Evolutionary conservation across 2,797 vertebrate species (phyloP).

Genomic region (Nasua narica): DNA sequence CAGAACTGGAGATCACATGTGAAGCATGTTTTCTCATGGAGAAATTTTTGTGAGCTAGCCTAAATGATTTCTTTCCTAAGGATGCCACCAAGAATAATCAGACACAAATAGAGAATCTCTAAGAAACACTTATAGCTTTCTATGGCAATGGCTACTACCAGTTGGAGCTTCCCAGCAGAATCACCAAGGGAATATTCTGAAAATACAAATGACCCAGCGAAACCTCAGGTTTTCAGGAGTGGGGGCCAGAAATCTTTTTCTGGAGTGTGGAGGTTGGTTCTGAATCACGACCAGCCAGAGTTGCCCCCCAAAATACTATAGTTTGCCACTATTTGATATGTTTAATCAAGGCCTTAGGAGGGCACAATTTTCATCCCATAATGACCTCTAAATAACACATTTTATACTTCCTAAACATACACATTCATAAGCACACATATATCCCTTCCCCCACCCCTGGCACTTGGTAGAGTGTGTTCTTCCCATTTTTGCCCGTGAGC

Average conservation of each 20-base stretch:
- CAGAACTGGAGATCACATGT: not conserved
- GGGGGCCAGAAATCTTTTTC: not conserved
- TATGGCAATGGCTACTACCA: not conserved
- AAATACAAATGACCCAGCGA: not conserved
- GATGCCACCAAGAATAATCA: not conserved
- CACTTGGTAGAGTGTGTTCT: constrained; percentile 22
- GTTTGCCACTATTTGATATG: not conserved
- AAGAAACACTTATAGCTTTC: not conserved
- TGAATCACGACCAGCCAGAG: not conserved
- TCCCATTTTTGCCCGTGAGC: constrained; percentile 44
- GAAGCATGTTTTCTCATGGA: not conserved
- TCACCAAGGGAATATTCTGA: not conserved
- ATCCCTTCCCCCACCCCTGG: not conserved
- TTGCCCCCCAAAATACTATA: not conserved
- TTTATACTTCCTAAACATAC: not conserved
- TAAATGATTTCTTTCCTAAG: not conserved
- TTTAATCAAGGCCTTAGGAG: not conserved
- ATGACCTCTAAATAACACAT: not conserved
- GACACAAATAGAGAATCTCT: not conserved
- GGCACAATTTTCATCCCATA: not conserved
- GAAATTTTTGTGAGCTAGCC: not conserved
- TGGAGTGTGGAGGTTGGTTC: not conserved
- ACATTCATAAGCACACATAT: not conserved
- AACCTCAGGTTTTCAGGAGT: not conserved
- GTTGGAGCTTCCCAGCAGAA: not conserved